Conservation (phyloP, 2,113 vertebrate species). For the Sus scrofa region T2T-Sscrofa CM000823.6:54990501-54991000, state of each 20-base stretch:
- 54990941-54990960: not conserved
- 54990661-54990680: not conserved
- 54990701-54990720: not conserved
- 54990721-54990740: not conserved
- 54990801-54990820: not conserved
- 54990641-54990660: not conserved
- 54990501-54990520: not conserved
- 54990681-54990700: not conserved
- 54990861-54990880: not conserved
- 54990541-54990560: not conserved
- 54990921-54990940: not conserved
- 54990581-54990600: not conserved
- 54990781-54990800: not conserved
- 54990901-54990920: not conserved
- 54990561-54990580: not conserved
- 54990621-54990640: not conserved
- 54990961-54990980: not conserved
- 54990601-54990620: not conserved
- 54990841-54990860: not conserved
- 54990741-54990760: not conserved
- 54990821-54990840: not conserved
- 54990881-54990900: not conserved
- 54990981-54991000: not conserved
- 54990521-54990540: not conserved
- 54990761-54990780: not conserved